phyloP scores from a whole-genome alignment of 35 echinoderm and acorn worm genomes.

The Amphiura filiformis region DNA sequence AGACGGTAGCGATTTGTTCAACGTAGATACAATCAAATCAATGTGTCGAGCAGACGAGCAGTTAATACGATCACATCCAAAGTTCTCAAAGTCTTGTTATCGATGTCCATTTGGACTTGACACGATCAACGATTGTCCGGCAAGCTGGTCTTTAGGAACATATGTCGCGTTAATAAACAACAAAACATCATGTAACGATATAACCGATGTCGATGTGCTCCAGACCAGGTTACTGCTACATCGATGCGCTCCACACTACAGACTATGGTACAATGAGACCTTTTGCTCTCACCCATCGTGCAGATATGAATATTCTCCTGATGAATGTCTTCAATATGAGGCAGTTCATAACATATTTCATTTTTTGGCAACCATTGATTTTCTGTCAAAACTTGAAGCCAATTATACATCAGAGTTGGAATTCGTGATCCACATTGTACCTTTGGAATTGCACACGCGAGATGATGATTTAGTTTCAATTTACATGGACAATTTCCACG shows the following conservation, averaged over 20 bases:
- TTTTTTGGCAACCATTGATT: not conserved
- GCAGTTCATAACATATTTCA: not conserved
- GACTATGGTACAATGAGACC: not conserved
- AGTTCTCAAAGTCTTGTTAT: not conserved
- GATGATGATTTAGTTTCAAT: conserved; percentile 22
- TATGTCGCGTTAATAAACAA: conserved; percentile 41
- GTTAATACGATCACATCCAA: conserved; percentile 17
- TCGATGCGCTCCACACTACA: conserved; percentile 42
- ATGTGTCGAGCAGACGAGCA: conserved; percentile 27
- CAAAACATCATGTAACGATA: conserved; percentile 61
- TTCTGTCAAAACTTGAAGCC: not conserved
- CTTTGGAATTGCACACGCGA: not conserved
- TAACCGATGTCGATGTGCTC: conserved; percentile 49
- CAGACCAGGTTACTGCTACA: conserved; percentile 1
- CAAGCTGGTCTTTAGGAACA: conserved; percentile 63
- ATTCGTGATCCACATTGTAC: conserved; percentile 35
- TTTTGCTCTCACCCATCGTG: not conserved
- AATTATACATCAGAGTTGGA: not conserved
- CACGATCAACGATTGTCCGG: conserved; percentile 6
- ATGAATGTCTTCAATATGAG: not conserved
- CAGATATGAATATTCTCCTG: not conserved
- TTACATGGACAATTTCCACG: conserved; percentile 56
- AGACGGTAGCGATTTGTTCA: conserved; percentile 5
- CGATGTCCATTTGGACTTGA: not conserved
- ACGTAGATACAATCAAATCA: conserved; percentile 8